Conservation (phyloP, 1,140 invertebrate species). For the Bombus haemorrhoidalis region DNA sequence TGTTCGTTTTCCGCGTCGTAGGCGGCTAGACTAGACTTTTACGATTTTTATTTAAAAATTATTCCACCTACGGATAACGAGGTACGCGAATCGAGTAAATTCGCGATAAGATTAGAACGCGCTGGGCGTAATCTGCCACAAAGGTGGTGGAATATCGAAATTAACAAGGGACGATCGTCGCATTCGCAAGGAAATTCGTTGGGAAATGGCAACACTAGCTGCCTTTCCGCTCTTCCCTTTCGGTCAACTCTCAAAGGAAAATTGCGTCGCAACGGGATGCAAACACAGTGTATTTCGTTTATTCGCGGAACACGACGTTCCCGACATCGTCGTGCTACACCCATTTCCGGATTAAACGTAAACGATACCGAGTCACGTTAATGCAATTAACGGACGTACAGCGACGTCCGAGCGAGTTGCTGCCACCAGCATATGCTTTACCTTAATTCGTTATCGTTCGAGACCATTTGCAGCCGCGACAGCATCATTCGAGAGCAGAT, state of each 20-base stretch:
- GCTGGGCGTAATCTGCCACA: not conserved
- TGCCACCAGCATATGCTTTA: not conserved
- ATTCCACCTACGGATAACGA: too few relatives aligned
- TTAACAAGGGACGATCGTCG: not conserved
- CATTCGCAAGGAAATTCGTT: not conserved
- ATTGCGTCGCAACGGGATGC: conserved; percentile 4
- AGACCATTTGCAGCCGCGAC: not conserved
- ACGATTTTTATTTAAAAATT: too few relatives aligned
- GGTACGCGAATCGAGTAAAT: not conserved
- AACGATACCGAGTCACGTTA: conserved; percentile 24
- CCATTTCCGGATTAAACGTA: conserved; percentile 28
- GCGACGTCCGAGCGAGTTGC: too few relatives aligned
- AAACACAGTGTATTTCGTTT: conserved; percentile 13
- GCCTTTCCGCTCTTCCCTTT: not conserved
- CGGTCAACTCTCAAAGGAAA: not conserved
- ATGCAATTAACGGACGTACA: conserved; percentile 4
- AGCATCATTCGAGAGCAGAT: not conserved
- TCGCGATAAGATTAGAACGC: not conserved
- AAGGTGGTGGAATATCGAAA: not conserved
- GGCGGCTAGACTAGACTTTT: accelerated
- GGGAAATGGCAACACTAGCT: too few relatives aligned
- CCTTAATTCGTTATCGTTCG: not conserved
- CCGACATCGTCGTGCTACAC: not conserved
- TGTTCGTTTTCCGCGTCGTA: too few relatives aligned
- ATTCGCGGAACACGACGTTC: not conserved